Conservation (phyloP, 2,888 invertebrate genomes). For the Sicus ferrugineus region DNA sequence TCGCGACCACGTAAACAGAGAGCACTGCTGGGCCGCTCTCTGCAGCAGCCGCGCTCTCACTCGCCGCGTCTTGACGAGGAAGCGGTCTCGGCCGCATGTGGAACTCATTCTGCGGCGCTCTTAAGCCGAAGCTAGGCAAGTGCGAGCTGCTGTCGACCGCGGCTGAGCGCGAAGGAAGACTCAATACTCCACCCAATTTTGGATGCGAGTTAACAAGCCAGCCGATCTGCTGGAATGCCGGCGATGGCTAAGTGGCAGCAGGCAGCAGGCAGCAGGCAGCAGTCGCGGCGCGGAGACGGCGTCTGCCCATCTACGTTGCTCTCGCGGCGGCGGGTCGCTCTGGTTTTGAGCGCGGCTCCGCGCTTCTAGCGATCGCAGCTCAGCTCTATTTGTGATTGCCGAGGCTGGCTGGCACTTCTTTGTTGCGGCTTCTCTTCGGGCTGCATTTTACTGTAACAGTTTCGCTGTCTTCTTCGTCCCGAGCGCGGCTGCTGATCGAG, state of each 20-base stretch:
- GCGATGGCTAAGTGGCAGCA: slow-evolving; percentile 31
- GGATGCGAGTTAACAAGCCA: slow-evolving; percentile 49
- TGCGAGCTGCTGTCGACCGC: background rate
- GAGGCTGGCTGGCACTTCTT: slow-evolving; percentile 27
- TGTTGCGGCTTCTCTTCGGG: slow-evolving; percentile 26
- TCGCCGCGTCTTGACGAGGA: background rate
- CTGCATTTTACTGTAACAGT: slow-evolving; percentile 40
- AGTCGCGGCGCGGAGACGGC: slow-evolving; percentile 1
- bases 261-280: slow-evolving; percentile 28
- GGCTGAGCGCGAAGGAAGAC: slow-evolving; percentile 52
- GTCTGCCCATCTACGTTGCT: no score
- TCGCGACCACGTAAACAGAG: slow-evolving; percentile 24
- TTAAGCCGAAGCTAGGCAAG: background rate
- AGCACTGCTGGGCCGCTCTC: background rate
- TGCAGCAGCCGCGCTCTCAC: background rate
- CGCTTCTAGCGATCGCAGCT: slow-evolving; percentile 14
- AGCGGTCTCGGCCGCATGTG: background rate
- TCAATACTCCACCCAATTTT: slow-evolving; percentile 63
- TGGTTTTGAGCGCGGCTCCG: slow-evolving; percentile 29
- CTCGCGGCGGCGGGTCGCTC: slow-evolving; percentile 9
- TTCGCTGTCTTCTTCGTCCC: slow-evolving; percentile 37
- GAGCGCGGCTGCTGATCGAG: slow-evolving; percentile 40
- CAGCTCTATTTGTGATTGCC: slow-evolving; percentile 39
- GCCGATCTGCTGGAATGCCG: slow-evolving; percentile 51
- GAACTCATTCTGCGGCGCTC: background rate